Conservation (phyloP, 1,140 invertebrate species). For the Brachionus calyciflorus region DNA sequence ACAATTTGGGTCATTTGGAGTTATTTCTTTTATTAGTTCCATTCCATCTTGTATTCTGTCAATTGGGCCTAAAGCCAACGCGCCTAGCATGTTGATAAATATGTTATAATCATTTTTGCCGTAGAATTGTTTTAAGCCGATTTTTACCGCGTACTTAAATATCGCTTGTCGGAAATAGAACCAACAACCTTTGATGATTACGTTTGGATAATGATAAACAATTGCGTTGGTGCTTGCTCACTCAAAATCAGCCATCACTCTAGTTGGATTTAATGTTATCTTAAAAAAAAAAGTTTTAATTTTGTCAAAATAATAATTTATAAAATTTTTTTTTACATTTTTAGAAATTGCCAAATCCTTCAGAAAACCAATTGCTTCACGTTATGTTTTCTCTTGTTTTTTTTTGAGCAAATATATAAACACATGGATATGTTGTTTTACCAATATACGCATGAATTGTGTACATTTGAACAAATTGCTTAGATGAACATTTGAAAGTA, state of each 20-base stretch:
- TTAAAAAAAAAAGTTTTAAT: too few relatives aligned
- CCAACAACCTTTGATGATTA: background rate
- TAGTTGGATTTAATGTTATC: background rate
- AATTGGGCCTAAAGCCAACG: background rate
- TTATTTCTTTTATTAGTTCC: background rate
- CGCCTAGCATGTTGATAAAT: conserved; percentile 8
- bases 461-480: conserved; percentile 4
- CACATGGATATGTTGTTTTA: background rate
- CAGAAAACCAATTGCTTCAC: background rate
- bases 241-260: background rate
- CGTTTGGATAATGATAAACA: background rate
- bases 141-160: background rate
- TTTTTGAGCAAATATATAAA: conserved; percentile 2
- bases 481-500: background rate
- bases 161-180: background rate
- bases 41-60: background rate
- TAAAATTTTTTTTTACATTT: too few relatives aligned
- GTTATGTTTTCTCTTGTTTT: background rate
- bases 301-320: too few relatives aligned
- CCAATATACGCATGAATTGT: conserved; percentile 1
- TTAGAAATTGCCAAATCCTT: background rate
- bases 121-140: background rate
- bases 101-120: background rate
- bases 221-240: background rate
- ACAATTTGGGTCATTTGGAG: conserved; percentile 1